Conservation (phyloP, 1,140 invertebrate species). For the Parasteatoda tepidariorum region DNA sequence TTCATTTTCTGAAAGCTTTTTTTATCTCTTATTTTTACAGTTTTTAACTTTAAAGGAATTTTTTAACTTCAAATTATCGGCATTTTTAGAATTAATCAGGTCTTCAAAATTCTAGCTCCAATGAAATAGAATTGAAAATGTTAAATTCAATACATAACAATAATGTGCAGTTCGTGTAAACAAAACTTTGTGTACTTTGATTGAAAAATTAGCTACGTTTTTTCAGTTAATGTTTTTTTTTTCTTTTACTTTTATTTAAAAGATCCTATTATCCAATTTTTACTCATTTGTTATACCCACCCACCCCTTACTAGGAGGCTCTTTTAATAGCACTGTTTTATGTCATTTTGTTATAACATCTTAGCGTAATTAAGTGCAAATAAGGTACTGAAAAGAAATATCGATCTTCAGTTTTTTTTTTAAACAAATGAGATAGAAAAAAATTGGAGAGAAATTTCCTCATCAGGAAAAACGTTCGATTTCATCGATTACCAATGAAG, state of each 20-base stretch:
- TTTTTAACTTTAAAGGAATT: no score
- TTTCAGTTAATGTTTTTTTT: neutral
- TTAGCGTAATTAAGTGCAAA: slow-evolving; percentile 60
- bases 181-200: no score
- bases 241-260: slow-evolving; percentile 27
- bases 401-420: no score
- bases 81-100: no score
- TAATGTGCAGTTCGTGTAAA: no score
- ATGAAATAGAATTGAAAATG: no score
- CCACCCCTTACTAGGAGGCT: neutral
- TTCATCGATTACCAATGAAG: slow-evolving; percentile 57
- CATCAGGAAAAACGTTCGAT: slow-evolving; percentile 60
- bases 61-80: no score
- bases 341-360: slow-evolving; percentile 58
- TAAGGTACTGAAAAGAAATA: slow-evolving; percentile 59
- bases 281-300: slow-evolving; percentile 41
- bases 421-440: slow-evolving; percentile 1
- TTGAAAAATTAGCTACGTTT: no score
- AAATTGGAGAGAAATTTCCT: slow-evolving; percentile 43
- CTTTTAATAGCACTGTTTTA: slow-evolving; percentile 55
- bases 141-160: no score
- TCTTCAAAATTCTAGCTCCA: no score
- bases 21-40: no score
- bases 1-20: no score
- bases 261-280: slow-evolving; percentile 47